These are phyloP conservation scores for Selenia dentaria DNA, from an alignment of 2,888 invertebrate genomes.

Conservation along the genomic window DNA sequence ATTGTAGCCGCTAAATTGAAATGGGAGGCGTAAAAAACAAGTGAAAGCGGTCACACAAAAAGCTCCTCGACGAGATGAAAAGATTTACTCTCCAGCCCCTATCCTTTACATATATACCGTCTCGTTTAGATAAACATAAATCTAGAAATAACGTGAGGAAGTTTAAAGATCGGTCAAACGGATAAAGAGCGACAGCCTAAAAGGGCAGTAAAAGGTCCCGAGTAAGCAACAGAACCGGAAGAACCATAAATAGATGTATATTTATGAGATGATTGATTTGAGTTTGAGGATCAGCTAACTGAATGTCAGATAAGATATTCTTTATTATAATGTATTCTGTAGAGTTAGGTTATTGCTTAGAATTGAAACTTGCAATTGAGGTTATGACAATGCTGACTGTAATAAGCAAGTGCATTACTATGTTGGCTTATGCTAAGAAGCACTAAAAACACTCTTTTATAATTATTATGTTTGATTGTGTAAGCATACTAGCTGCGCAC, in stretches of 20 bases:
- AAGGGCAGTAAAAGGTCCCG: conserved; percentile 9
- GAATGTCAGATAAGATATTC: no score
- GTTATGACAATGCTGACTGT: no score
- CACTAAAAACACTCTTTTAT: no score
- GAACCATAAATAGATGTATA: conserved; percentile 9
- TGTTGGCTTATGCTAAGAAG: no score
- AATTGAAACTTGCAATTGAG: no score
- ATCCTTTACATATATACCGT: conserved; percentile 9
- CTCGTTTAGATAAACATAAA: conserved; percentile 19
- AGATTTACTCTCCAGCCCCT: conserved; percentile 14
- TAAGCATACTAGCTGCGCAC: no score
- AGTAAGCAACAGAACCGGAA: background rate
- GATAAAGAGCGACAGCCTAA: conserved; percentile 19
- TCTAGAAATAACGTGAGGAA: conserved; percentile 9
- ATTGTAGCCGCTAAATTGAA: conserved; percentile 9
- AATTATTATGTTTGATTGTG: no score
- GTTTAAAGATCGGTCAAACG: conserved; percentile 13
- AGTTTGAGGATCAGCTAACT: conserved; percentile 2
- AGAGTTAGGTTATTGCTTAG: no score
- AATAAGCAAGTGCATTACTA: no score
- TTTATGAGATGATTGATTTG: conserved; percentile 17
- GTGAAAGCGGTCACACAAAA: conserved; percentile 8
- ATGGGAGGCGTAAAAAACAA: conserved; percentile 3
- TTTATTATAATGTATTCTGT: no score
- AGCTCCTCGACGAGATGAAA: conserved; percentile 14